Percentiles rank a stretch among this genome's conserved stretches.
Conservation (phyloP, 1,140 invertebrate species). For the Bombus balteatus region DNA sequence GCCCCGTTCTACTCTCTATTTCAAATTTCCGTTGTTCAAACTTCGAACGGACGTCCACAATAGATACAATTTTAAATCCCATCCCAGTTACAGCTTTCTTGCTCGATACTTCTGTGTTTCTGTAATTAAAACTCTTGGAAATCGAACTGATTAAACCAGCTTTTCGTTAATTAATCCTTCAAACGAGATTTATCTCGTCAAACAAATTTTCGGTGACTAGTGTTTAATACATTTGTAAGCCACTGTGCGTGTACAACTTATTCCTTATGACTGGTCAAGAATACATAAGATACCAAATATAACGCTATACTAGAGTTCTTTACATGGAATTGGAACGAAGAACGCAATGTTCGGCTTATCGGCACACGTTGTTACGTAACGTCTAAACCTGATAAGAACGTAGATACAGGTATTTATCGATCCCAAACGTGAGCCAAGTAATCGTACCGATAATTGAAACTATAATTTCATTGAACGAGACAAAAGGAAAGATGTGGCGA, state of each 20-base stretch:
- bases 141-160: no score
- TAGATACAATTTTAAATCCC: not conserved
- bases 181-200: no score
- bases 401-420: conserved; percentile 47
- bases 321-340: not conserved
- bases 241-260: no score
- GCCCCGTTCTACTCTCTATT: not conserved
- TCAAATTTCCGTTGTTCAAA: not conserved
- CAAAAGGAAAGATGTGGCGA: conserved; percentile 25
- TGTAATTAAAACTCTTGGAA: no score
- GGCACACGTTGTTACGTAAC: conserved; percentile 42
- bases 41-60: not conserved
- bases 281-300: no score
- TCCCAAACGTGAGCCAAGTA: conserved; percentile 25
- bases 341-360: conserved; percentile 20
- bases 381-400: conserved; percentile 30
- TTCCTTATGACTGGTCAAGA: no score
- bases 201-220: no score
- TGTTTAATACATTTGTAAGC: no score
- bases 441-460: conserved; percentile 45
- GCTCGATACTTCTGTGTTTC: no score
- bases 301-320: not conserved
- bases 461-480: conserved; percentile 38
- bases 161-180: no score
- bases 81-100: not conserved